phyloP scores from a whole-genome alignment of 2,797 vertebrate genomes.

The Pitangus sulphuratus region DNA sequence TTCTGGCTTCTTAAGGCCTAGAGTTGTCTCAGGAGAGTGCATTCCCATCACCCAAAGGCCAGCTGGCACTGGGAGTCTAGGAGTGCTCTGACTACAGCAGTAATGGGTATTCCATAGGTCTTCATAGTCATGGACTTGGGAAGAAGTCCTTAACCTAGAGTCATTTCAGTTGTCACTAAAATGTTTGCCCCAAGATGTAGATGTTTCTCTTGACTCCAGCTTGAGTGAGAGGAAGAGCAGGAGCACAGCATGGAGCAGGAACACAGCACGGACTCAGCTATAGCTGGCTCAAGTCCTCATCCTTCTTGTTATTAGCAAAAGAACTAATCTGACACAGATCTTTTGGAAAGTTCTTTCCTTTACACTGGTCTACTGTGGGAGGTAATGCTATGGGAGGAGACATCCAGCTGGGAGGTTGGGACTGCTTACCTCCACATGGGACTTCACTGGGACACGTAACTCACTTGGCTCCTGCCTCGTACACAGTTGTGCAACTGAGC shows the following conservation, averaged over 20 bases:
- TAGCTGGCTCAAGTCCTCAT: not conserved
- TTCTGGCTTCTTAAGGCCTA: not conserved
- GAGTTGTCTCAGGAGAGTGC: not conserved
- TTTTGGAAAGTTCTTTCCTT: not conserved
- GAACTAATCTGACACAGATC: not conserved
- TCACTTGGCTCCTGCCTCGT: not conserved
- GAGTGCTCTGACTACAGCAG: not conserved
- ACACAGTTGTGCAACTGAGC: not conserved
- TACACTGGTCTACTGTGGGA: not conserved
- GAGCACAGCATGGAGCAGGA: not conserved
- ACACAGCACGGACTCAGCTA: not conserved
- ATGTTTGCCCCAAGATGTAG: not conserved
- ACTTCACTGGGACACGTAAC: not conserved
- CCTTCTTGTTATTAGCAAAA: not conserved
- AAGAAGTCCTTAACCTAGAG: not conserved
- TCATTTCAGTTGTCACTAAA: not conserved
- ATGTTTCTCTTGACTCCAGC: not conserved
- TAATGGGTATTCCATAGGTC: not conserved
- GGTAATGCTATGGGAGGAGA: not conserved
- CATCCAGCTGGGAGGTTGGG: fast-evolving
- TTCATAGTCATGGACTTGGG: not conserved
- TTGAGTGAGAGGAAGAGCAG: not conserved
- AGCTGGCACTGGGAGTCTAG: not conserved
- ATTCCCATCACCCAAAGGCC: not conserved
- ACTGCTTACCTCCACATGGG: not conserved